A percentile compares a stretch with the other conserved stretches of the same genome.
phyloP scores from a whole-genome alignment of 2,888 invertebrate genomes.

The Mimachlamys varia region DNA sequence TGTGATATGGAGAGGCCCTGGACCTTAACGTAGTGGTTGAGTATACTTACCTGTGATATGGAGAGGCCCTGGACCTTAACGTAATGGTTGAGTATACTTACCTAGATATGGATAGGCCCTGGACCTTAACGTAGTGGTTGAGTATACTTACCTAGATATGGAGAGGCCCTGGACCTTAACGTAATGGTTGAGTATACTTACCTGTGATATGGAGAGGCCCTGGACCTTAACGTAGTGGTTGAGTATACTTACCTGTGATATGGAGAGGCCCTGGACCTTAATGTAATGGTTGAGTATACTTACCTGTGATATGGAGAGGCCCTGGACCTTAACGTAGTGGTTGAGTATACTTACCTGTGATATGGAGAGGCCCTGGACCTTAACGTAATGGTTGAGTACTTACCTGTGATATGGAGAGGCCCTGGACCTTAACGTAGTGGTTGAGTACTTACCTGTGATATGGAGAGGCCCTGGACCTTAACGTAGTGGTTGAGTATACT shows the following conservation, averaged over 20 bases:
- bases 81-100: slow-evolving; percentile 91
- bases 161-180: slow-evolving; percentile 89
- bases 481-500: slow-evolving; percentile 92
- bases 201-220: slow-evolving; percentile 84
- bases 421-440: slow-evolving; percentile 91
- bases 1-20: slow-evolving; percentile 86
- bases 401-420: slow-evolving; percentile 82
- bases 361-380: slow-evolving; percentile 87
- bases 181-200: slow-evolving; percentile 91
- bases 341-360: too few relatives aligned
- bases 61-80: slow-evolving; percentile 89
- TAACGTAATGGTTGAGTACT: slow-evolving; percentile 91
- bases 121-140: slow-evolving; percentile 90
- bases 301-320: slow-evolving; percentile 82
- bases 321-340: slow-evolving; percentile 91
- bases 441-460: slow-evolving; percentile 87
- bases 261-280: slow-evolving; percentile 87
- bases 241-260: too few relatives aligned
- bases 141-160: slow-evolving; percentile 84
- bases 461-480: slow-evolving; percentile 87
- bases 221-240: slow-evolving; percentile 91
- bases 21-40: slow-evolving; percentile 90
- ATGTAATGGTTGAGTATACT: slow-evolving; percentile 92
- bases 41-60: too few relatives aligned
- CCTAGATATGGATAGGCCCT: slow-evolving; percentile 85